Conservation (phyloP, 1,140 invertebrate genomes). For the Sminthurides bifidus region DNA sequence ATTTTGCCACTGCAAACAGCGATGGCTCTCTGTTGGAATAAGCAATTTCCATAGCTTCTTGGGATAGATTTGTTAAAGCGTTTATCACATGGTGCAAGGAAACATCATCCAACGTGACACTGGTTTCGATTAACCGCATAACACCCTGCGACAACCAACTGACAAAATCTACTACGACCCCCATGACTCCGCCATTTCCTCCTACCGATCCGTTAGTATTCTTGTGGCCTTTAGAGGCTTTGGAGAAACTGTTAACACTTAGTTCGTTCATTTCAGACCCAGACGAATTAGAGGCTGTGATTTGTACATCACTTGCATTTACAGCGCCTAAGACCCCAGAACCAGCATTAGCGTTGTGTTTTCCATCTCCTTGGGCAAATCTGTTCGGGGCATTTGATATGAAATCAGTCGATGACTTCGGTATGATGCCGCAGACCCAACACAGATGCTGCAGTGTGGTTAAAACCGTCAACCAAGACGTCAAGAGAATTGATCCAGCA, state of each 20-base stretch:
- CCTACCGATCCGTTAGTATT: constrained; percentile 18
- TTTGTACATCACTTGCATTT: too few species aligned
- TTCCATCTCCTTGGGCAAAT: too few species aligned
- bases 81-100: constrained; percentile 93
- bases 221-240: constrained; percentile 14
- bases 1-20: constrained; percentile 54
- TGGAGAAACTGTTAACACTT: not conserved
- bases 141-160: constrained; percentile 37
- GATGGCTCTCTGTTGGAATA: constrained; percentile 52
- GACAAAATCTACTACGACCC: constrained; percentile 30
- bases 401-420: constrained; percentile 29
- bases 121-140: constrained; percentile 85
- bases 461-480: constrained; percentile 89
- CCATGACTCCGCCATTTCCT: constrained; percentile 28
- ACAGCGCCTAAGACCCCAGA: too few species aligned
- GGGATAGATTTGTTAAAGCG: constrained; percentile 87
- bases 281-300: too few species aligned
- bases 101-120: constrained; percentile 84
- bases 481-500: constrained; percentile 80
- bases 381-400: constrained; percentile 18
- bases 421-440: constrained; percentile 32
- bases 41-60: constrained; percentile 93
- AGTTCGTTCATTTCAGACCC: too few species aligned
- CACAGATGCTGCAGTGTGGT: constrained; percentile 62
- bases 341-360: too few species aligned